Evolutionary conservation across 2,113 vertebrate genomes (phyloP), one percentile per base, ranked within the genome.

Genomic region (Sinocyclocheilus anshuiensis): DNA sequence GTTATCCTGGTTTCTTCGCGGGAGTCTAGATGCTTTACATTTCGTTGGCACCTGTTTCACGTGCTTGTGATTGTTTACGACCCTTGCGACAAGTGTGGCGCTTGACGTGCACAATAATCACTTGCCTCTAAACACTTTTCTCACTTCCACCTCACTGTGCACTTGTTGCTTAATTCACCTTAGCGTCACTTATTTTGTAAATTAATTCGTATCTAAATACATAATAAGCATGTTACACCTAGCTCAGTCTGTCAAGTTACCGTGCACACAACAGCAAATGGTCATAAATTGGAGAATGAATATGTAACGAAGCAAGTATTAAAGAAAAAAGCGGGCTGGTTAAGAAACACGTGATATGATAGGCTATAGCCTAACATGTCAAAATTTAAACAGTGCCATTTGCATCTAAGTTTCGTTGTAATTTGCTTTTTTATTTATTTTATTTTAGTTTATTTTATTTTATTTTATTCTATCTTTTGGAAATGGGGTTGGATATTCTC

Each of bases 1-100:
- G n/a, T 82, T 81, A 16, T 83, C 65, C 86, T 16, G 18, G 67
- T 89, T 90, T 87, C 86, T 89, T 90, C 16, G 50, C 86, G n/a
- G 87, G 59, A 81, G 10, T 91, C 91, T 59, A 83, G 79, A 90
- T 92, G n/a, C 83, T 84, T 84, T 24, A 65, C 84, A 91, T 93
- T 82, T 87, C 88, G 83, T 29, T 20, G 84, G 89, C 92, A 93
- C 92, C 93, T 94, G 93, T 94, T 88, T 61, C 42, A 39, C 55
- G 76, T n/a, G 76, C 81, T 53, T 83, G 67, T 39, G 78, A 72
- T 86, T 86, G 71, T 91, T 92, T 90, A 75, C 36, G 84, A 80
- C 84, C 20, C 50, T 87, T 48, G 67, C 77, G 88, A 90, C 93
- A 92, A 92, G 93, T 92, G 85, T 83, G 86, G 57, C 85, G 36